Evolutionary conservation across 2,888 invertebrate species (phyloP), one percentile per base, ranked within the genome.

Genomic region (Stratiomys singularior): DNA sequence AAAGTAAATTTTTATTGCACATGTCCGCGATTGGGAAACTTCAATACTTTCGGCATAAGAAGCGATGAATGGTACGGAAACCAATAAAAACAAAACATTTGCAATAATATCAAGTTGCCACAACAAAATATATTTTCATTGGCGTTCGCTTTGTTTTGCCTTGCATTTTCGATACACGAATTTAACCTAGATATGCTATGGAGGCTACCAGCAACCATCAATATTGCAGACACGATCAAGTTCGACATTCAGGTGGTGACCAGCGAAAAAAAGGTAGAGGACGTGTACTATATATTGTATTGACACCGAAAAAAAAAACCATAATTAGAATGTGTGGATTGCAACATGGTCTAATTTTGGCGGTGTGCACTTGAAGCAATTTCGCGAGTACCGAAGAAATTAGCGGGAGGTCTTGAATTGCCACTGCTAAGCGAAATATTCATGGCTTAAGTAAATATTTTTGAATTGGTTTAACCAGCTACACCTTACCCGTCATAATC

Each of bases 261-360:
- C 37, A 37, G 37, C 9, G 37, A 37, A 37, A 37, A 37, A 37
- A 37, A 37, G 37, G 37, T 37, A 37, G 9, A 37, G 37, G 3
- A 37, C 37, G 9, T 3, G 9, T 37, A 52, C 15, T 52, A 37
- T 3, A 37, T 37, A 52, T 52, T 52, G 52, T 15, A 52, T 52
- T 52, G 52, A 52, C 52, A 52, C 15, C 52, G 18, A 52, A 52
- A 52, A 52, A n/a, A 52, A 52, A 52, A 52, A n/a, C 52, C 52
- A 5, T 52, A 52, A 52, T 52, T 52, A 52, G 52, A 52, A 52
- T 52, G 37, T 37, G 37, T 37, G 52, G 15, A 52, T 64, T 64
- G 18, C 64, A 23, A 64, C 64, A 64, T 23, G 30, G 30, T 64
- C 28, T 64, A 64, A 64, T 28, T 64, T 64, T 64, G 64, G 64